These are phyloP conservation scores for Girardia tigrina DNA, from an alignment of 2,888 invertebrate species.

Conservation along the genomic window DNA sequence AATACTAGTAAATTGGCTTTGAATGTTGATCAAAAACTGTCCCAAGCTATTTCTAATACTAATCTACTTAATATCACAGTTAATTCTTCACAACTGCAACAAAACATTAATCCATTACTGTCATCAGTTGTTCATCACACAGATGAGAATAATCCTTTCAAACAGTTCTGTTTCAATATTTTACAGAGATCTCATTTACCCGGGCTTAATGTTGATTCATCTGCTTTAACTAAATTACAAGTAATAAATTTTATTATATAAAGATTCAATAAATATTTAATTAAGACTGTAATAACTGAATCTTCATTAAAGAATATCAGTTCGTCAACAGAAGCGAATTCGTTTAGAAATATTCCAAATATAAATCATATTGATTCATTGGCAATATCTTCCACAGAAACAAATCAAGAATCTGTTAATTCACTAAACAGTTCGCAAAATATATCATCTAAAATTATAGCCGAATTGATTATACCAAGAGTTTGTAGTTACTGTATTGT, in stretches of 20 bases:
- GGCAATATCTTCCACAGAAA: background rate
- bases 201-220: conserved; percentile 6
- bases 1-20: background rate
- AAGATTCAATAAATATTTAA: background rate
- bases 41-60: background rate
- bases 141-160: background rate
- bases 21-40: background rate
- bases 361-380: background rate
- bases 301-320: background rate
- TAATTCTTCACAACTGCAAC: background rate
- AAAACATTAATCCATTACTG: background rate
- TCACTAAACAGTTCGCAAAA: background rate
- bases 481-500: background rate
- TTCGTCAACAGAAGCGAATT: background rate
- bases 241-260: too few species aligned
- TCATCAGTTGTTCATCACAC: background rate
- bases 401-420: conserved; percentile 11
- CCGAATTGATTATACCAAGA: conserved; percentile 8
- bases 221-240: background rate
- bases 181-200: background rate
- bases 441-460: background rate
- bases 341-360: background rate
- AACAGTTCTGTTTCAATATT: conserved; percentile 1
- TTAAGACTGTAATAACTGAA: background rate
- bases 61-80: conserved; percentile 15